Evolutionary conservation across 2,113 vertebrate species (phyloP).

Genomic region (Leptobrachium leishanense): DNA sequence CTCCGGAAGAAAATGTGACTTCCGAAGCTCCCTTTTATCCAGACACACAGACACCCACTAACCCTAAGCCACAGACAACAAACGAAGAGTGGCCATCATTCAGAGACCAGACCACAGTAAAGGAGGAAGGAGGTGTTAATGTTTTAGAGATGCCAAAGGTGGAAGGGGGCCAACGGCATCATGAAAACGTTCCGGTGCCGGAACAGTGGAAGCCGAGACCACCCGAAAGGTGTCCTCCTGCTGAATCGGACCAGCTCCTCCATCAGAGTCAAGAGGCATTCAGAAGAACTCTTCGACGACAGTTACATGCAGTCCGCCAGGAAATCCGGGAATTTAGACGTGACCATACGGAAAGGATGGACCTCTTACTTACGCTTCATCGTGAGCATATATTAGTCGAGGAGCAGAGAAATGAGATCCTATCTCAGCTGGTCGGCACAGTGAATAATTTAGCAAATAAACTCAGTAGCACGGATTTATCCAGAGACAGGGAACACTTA

Average conservation of each 20-base stretch:
- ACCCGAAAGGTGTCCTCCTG: background rate
- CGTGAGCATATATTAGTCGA: slow-evolving; percentile 15
- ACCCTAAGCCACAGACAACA: background rate
- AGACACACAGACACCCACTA: background rate
- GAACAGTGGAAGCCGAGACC: background rate
- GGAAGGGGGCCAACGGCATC: background rate
- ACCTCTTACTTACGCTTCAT: slow-evolving; percentile 13
- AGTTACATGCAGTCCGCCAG: slow-evolving; percentile 25
- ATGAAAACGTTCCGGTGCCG: background rate
- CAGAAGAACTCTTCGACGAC: background rate
- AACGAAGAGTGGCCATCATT: background rate
- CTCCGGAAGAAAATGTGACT: slow-evolving; percentile 6
- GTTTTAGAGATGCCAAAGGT: background rate
- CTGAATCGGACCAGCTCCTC: slow-evolving; percentile 3
- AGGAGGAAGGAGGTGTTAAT: slow-evolving; percentile 1
- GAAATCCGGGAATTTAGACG: slow-evolving; percentile 23
- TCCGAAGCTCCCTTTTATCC: background rate
- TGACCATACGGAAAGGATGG: slow-evolving; percentile 25
- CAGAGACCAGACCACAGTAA: background rate
- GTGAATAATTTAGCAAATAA: slow-evolving; percentile 16
- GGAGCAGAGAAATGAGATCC: slow-evolving; percentile 25
- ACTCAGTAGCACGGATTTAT: background rate
- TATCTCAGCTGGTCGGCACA: slow-evolving; percentile 26
- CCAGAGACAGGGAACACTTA: background rate
- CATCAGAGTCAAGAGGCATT: slow-evolving; percentile 8